Conservation (phyloP, 2,888 invertebrate species). For the Helicoverpa assulta region DNA sequence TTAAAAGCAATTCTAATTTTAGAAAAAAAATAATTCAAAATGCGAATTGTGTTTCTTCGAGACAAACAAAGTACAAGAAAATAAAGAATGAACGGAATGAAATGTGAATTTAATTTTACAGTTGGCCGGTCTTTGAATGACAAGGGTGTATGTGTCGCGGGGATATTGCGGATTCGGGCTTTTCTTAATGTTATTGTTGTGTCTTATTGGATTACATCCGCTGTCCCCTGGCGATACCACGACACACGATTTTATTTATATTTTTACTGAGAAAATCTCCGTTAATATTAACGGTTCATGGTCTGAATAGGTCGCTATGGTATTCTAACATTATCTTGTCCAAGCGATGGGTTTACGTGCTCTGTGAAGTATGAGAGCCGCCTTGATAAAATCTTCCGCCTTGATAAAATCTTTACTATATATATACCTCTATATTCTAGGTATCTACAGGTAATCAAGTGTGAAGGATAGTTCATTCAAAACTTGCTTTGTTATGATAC, state of each 20-base stretch:
- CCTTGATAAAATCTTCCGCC: no score
- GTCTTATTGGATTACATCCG: slow-evolving; percentile 24
- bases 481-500: no score
- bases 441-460: no score
- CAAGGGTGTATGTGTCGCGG: slow-evolving; percentile 66
- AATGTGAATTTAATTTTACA: slow-evolving; percentile 81
- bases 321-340: no score
- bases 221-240: slow-evolving; percentile 22
- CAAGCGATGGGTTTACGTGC: no score
- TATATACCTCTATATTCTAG: no score
- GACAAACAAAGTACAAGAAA: slow-evolving; percentile 57
- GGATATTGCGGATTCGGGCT: slow-evolving; percentile 41
- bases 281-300: slow-evolving; percentile 8
- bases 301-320: not conserved
- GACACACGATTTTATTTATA: slow-evolving; percentile 15
- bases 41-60: slow-evolving; percentile 29
- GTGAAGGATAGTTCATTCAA: no score
- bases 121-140: slow-evolving; percentile 73
- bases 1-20: not conserved
- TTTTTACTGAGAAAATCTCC: slow-evolving; percentile 23
- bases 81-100: slow-evolving; percentile 65
- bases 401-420: no score
- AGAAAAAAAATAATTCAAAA: slow-evolving; percentile 29
- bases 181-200: slow-evolving; percentile 44
- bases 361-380: no score